Evolutionary conservation across 1,140 invertebrate species (phyloP).

Genomic region (Dendrolimus kikuchii): DNA sequence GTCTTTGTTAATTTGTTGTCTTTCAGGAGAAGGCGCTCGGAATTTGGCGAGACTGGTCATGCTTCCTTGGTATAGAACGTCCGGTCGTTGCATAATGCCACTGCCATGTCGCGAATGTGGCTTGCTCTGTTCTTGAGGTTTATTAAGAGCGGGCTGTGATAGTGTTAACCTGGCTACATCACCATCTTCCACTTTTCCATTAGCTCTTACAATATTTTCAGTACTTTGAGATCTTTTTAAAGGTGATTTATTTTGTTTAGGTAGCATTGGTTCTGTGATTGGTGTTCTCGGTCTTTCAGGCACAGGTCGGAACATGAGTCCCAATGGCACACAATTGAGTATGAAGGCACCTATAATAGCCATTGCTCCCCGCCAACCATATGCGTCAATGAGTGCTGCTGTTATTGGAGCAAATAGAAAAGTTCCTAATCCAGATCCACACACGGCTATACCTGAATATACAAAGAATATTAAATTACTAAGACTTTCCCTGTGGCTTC

Average conservation of each 20-base stretch:
- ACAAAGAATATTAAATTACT: conserved; percentile 5
- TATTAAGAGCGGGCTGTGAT: conserved; percentile 76
- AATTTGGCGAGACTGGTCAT: conserved; percentile 71
- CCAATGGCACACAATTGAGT: conserved; percentile 88
- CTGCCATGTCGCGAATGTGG: conserved; percentile 68
- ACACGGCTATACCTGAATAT: conserved; percentile 86
- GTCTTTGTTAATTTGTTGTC: conserved; percentile 30
- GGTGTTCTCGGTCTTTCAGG: conserved; percentile 54
- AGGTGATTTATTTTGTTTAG: conserved; percentile 53
- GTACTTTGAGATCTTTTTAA: conserved; percentile 72
- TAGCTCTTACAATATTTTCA: conserved; percentile 60
- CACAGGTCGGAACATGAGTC: conserved; percentile 83
- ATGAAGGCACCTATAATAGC: conserved; percentile 87
- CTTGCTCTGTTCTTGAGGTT: conserved; percentile 47
- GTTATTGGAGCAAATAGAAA: conserved; percentile 87
- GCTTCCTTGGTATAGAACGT: conserved; percentile 90
- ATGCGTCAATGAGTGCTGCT: conserved; percentile 75
- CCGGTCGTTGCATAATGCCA: conserved; percentile 87
- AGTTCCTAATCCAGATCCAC: conserved; percentile 92
- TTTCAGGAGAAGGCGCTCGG: conserved; percentile 57
- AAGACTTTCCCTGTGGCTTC: no score
- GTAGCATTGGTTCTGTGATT: conserved; percentile 53
- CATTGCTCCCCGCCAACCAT: conserved; percentile 83
- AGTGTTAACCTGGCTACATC: conserved; percentile 74
- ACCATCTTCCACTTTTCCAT: conserved; percentile 51